Conservation (phyloP, 2,113 vertebrate genomes). For the Centropus unirufus region DNA sequence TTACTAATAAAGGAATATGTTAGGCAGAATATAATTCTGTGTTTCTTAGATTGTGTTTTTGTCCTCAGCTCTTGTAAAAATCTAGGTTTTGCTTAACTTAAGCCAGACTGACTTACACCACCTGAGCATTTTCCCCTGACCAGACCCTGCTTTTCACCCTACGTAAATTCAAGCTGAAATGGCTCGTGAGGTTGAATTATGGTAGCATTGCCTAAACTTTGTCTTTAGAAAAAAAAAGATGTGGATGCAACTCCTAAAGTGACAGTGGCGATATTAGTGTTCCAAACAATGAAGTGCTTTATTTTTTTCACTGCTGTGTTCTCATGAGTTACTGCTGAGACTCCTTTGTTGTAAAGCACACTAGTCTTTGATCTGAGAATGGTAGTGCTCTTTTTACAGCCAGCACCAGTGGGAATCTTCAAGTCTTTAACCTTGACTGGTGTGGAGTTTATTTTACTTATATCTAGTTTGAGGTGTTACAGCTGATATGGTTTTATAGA, state of each 20-base stretch:
- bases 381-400: neutral
- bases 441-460: slow-evolving; percentile 22
- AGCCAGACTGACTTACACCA: neutral
- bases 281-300: neutral
- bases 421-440: slow-evolving; percentile 20
- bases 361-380: neutral
- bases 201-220: neutral
- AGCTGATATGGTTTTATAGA: neutral
- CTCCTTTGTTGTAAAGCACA: neutral
- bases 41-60: neutral
- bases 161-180: neutral
- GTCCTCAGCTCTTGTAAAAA: neutral
- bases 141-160: neutral
- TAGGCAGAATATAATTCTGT: neutral
- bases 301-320: neutral
- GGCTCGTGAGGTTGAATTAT: neutral
- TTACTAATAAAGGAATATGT: neutral
- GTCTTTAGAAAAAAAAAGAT: neutral
- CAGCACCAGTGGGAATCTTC: neutral
- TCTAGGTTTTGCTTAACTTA: neutral
- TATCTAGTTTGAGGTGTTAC: neutral
- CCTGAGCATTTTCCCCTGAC: neutral
- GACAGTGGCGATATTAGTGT: neutral
- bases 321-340: neutral
- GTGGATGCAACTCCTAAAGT: neutral